Evolutionary conservation across 2,113 vertebrate species (phyloP).

Genomic region (Hemibagrus wyckioides): DNA sequence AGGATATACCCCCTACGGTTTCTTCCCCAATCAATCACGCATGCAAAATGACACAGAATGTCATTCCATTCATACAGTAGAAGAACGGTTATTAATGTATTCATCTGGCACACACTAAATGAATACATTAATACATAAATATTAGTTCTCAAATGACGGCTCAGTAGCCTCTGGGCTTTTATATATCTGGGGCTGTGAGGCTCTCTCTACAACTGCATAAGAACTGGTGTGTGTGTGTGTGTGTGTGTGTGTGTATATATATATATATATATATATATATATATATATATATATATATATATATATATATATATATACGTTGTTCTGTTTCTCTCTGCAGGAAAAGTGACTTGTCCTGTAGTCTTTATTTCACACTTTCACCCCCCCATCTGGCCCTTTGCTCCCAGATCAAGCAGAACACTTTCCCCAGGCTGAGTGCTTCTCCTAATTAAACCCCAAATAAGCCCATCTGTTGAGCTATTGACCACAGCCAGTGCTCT

Average conservation of each 20-base stretch:
- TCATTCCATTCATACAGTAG: slow-evolving; percentile 43
- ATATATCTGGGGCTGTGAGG: not conserved
- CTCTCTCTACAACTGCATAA: not conserved
- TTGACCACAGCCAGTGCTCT: slow-evolving; percentile 38
- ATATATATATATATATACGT: too few relatives aligned
- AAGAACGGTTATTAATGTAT: slow-evolving; percentile 9
- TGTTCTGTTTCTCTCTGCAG: not conserved
- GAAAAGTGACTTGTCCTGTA: slow-evolving; percentile 3
- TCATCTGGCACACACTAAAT: slow-evolving; percentile 20
- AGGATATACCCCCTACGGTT: slow-evolving; percentile 48
- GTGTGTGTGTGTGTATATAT: too few relatives aligned
- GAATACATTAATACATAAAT: slow-evolving; percentile 35
- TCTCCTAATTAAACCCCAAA: slow-evolving; percentile 51
- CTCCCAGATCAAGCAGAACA: slow-evolving; percentile 27
- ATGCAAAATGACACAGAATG: slow-evolving; percentile 41
- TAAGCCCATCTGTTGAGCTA: slow-evolving; percentile 53
- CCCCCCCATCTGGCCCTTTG: slow-evolving; percentile 29
- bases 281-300: too few relatives aligned
- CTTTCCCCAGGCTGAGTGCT: slow-evolving; percentile 42
- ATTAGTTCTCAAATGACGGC: slow-evolving; percentile 21
- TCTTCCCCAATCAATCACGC: slow-evolving; percentile 52
- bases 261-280: too few relatives aligned
- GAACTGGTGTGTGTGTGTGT: not conserved
- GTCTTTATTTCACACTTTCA: slow-evolving; percentile 23
- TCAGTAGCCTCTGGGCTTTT: not conserved